A percentile compares a stretch with the other conserved stretches of the same genome.
Evolutionary conservation across 2,797 vertebrate genomes (phyloP).

Genomic region (Pogonophryne albipinna): DNA sequence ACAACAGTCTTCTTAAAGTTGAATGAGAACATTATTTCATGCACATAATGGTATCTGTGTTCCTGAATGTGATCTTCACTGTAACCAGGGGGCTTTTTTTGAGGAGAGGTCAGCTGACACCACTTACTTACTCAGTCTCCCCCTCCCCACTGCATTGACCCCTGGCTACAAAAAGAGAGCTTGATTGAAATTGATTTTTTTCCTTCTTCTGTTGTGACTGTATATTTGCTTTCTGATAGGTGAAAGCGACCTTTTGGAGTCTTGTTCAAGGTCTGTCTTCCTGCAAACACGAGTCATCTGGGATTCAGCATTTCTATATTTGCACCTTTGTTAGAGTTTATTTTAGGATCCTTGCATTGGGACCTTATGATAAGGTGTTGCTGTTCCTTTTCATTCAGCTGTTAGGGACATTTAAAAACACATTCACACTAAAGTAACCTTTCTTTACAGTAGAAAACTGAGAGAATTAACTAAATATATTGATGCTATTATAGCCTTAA

Average conservation of each 20-base stretch:
- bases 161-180: constrained; percentile 18
- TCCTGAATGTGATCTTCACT: too few species aligned
- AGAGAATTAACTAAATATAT: not conserved
- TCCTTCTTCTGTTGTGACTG: constrained; percentile 1
- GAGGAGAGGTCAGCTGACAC: not conserved
- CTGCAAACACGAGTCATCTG: constrained; percentile 33
- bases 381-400: constrained; percentile 5
- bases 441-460: constrained; percentile 9
- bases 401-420: not conserved
- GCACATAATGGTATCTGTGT: constrained; percentile 8
- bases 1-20: not conserved
- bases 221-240: constrained; percentile 48
- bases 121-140: constrained; percentile 3
- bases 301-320: constrained; percentile 32
- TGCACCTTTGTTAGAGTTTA: constrained; percentile 45
- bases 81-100: constrained; percentile 10
- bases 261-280: constrained; percentile 11
- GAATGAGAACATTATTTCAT: constrained; percentile 3
- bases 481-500: constrained; percentile 18
- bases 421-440: not conserved
- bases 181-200: constrained; percentile 27
- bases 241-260: constrained; percentile 60
- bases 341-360: not conserved
- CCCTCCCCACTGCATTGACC: not conserved
- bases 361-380: not conserved